Percentiles rank a stretch among this genome's conserved stretches.
These are phyloP conservation scores for Oncorhynchus mykiss DNA, from an alignment of 2,113 vertebrate genomes.

Conservation along the genomic window DNA sequence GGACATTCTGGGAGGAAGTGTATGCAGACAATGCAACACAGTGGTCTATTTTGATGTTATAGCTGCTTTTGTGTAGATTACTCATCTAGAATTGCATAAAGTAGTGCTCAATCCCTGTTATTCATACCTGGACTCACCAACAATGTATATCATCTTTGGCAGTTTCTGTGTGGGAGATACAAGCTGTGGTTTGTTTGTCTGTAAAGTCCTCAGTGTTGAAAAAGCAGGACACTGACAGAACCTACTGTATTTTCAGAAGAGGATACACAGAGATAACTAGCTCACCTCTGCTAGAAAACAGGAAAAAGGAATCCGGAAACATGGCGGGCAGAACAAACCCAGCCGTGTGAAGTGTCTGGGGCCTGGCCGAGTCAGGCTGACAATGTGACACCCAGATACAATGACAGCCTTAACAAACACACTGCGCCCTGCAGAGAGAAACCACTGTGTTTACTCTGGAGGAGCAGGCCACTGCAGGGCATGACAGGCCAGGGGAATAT, in stretches of 20 bases:
- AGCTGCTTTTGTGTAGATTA: neutral
- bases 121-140: conserved; percentile 35
- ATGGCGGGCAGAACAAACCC: neutral
- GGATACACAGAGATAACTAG: conserved; percentile 11
- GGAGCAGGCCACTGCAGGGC: conserved; percentile 7
- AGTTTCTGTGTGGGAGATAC: conserved; percentile 5
- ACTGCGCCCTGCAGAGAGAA: conserved; percentile 26
- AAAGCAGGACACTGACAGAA: neutral
- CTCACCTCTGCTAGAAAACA: conserved; percentile 47
- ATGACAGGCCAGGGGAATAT: conserved; percentile 33
- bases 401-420: conserved; percentile 49
- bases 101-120: conserved; percentile 19
- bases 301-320: conserved; percentile 65
- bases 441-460: conserved; percentile 37
- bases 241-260: conserved; percentile 20
- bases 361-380: too few relatives aligned
- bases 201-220: neutral
- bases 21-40: neutral
- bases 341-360: conserved; percentile 10
- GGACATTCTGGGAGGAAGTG: neutral
- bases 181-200: neutral
- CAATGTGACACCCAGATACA: conserved; percentile 17
- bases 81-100: conserved; percentile 13
- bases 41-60: neutral
- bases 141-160: conserved; percentile 3